phyloP scores from a whole-genome alignment of 2,797 vertebrate species.

The Melanotaenia boesemani region DNA sequence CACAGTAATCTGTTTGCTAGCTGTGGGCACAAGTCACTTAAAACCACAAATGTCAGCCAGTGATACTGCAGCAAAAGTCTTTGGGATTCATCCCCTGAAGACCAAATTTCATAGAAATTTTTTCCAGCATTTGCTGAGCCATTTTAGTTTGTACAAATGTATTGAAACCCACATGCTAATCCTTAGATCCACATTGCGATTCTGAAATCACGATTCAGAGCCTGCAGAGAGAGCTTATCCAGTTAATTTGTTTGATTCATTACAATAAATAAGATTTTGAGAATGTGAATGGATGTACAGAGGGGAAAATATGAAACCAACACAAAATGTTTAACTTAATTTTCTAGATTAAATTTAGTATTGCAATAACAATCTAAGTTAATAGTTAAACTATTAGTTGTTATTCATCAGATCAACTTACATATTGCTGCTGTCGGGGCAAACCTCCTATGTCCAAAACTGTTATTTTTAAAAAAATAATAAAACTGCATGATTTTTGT shows the following conservation, averaged over 20 bases:
- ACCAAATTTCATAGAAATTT: background rate
- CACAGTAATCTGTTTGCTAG: background rate
- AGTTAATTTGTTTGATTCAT: background rate
- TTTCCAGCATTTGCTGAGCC: background rate
- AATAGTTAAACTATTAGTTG: too few species aligned
- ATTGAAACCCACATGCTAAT: background rate
- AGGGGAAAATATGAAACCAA: background rate
- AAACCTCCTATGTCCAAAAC: too few species aligned
- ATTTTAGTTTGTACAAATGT: background rate
- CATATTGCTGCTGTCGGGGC: too few species aligned
- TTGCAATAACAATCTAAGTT: background rate
- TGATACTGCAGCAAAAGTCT: background rate
- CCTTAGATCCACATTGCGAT: background rate
- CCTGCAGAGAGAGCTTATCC: background rate
- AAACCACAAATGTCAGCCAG: background rate
- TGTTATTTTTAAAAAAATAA: too few species aligned
- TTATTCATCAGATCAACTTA: too few species aligned
- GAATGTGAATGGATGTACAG: background rate
- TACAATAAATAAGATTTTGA: background rate
- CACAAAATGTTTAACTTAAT: background rate
- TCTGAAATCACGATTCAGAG: background rate
- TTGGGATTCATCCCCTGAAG: background rate
- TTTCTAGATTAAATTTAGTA: slow-evolving; percentile 2
- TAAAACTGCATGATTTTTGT: too few species aligned
- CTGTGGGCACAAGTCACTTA: background rate